Conservation (phyloP, 2,113 vertebrate genomes). For the Sinocyclocheilus anophthalmus region DNA sequence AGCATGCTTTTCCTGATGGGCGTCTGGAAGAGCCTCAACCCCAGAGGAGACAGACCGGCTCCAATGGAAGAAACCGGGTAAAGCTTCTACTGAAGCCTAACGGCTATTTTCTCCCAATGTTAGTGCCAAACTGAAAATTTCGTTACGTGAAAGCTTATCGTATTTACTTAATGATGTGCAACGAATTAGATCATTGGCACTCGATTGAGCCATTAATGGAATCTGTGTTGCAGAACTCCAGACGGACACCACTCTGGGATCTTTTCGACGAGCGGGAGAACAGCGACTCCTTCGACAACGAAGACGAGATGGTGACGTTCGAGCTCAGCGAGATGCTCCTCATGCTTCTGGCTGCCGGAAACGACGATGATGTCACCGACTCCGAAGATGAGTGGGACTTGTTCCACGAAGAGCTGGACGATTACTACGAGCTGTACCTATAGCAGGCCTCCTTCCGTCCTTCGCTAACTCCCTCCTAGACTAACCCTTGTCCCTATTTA, state of each 20-base stretch:
- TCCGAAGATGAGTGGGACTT: slow-evolving; percentile 99
- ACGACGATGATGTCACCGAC: slow-evolving; percentile 92
- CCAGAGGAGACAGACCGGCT: slow-evolving; percentile 86
- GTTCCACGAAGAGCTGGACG: slow-evolving; percentile 97
- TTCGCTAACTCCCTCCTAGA: slow-evolving; percentile 19
- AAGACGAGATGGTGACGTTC: slow-evolving; percentile 94
- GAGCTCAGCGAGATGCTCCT: slow-evolving; percentile 98
- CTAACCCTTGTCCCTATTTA: slow-evolving; percentile 43
- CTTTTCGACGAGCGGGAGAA: slow-evolving; percentile 92
- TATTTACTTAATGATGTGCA: not conserved
- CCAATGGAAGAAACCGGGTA: slow-evolving; percentile 90
- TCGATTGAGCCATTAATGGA: not conserved
- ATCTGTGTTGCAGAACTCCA: slow-evolving; percentile 79
- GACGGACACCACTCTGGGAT: slow-evolving; percentile 94
- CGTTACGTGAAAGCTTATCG: not conserved
- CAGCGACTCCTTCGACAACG: slow-evolving; percentile 86
- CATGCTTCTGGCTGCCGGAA: slow-evolving; percentile 94
- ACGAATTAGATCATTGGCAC: not conserved
- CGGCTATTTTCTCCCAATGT: too few species aligned
- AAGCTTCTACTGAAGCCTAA: slow-evolving; percentile 47
- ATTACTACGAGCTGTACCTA: slow-evolving; percentile 98
- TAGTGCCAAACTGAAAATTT: not conserved
- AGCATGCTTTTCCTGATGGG: slow-evolving; percentile 95
- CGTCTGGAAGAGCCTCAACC: slow-evolving; percentile 92
- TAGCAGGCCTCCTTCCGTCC: slow-evolving; percentile 77